Evolutionary conservation across 2,797 vertebrate genomes (phyloP).

Genomic region (Pseudotriccus pelzelni): DNA sequence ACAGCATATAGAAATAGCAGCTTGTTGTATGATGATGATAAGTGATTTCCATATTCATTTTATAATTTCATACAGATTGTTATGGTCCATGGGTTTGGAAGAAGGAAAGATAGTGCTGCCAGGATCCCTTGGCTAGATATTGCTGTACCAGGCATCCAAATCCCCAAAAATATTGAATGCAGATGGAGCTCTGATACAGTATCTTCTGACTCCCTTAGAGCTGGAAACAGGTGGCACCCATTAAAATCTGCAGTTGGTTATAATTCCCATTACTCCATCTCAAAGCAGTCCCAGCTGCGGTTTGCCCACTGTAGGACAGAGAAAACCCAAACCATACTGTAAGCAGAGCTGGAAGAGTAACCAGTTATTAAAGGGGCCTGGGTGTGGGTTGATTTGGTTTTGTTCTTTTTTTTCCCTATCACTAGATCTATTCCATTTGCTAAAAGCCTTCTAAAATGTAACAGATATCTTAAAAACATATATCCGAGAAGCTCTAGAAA

Average conservation of each 20-base stretch:
- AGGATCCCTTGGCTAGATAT: background rate
- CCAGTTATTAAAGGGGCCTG: background rate
- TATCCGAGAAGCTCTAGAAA: background rate
- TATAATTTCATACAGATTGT: background rate
- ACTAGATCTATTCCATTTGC: background rate
- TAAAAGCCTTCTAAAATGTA: background rate
- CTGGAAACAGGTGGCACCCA: background rate
- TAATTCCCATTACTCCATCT: background rate
- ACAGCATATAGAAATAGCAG: background rate
- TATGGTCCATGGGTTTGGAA: background rate
- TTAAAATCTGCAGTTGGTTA: background rate
- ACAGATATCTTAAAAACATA: background rate
- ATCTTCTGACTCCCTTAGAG: background rate
- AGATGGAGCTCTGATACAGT: rapidly evolving
- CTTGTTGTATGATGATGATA: background rate
- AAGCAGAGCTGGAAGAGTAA: background rate
- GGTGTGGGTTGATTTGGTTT: background rate
- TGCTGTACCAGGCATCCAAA: background rate
- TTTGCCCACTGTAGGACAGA: background rate
- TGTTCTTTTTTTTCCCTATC: background rate
- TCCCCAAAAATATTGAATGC: background rate
- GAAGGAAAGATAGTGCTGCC: background rate
- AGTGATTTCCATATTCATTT: background rate
- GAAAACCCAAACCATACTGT: background rate
- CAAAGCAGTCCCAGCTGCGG: background rate